Conservation (phyloP, 2,113 vertebrate species). For the Pionites leucogaster region DNA sequence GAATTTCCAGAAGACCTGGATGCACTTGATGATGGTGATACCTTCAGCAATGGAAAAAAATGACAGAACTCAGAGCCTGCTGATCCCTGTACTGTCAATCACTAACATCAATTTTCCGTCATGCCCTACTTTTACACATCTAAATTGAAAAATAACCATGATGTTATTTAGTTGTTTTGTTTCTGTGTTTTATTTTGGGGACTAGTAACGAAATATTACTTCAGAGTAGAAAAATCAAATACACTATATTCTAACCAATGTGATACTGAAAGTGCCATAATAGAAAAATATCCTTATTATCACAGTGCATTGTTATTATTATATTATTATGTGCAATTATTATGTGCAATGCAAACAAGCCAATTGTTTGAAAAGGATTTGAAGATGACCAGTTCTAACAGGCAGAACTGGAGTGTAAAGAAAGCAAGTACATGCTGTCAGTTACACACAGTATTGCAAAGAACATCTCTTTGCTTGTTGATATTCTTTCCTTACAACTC, state of each 20-base stretch:
- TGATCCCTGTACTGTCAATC: not conserved
- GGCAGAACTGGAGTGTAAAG: not conserved
- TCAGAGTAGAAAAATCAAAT: not conserved
- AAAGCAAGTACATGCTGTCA: not conserved
- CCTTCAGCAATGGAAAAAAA: not conserved
- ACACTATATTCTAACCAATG: not conserved
- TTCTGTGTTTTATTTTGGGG: not conserved
- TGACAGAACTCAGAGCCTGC: not conserved
- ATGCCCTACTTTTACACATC: not conserved
- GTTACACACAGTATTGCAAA: not conserved
- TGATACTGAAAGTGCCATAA: not conserved
- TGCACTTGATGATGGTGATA: not conserved
- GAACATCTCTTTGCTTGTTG: not conserved
- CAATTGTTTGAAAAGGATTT: not conserved
- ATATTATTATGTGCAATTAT: not conserved
- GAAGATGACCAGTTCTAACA: not conserved
- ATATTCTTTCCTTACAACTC: not conserved
- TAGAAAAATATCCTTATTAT: not conserved
- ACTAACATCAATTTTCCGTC: not conserved
- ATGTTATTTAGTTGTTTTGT: not conserved
- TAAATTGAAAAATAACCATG: not conserved
- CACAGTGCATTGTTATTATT: not conserved
- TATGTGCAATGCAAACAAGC: not conserved
- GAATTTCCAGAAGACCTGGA: not conserved
- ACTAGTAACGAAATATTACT: not conserved